Evolutionary conservation across 92 coral and sea anemone genomes (phyloP), one percentile per base, ranked within the genome.

Genomic region (Palythoa heliodiscus): DNA sequence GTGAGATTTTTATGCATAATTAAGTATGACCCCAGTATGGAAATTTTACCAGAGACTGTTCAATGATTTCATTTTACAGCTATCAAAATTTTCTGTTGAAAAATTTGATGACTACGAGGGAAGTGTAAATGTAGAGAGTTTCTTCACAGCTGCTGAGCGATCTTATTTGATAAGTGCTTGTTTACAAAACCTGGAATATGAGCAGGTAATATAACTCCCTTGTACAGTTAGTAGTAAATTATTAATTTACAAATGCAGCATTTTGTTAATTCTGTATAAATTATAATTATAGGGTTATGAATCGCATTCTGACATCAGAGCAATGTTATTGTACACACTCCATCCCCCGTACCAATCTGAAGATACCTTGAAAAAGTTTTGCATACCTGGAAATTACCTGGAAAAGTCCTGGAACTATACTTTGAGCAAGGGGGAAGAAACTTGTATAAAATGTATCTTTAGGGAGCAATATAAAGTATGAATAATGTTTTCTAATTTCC

Each of bases 131-230:
- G 76, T 82, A 76, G 89, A 73, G 19, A 88, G 88, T 0, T 96
- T 96, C 77, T 96, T 96, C 73, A 92, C 98, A 19, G 89, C 96
- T 70, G 94, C 99, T 11, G 99, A 96, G 84, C 91, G 95, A 71
- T 93, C 95, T 13, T 87, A 82, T 61, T 89, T 96, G 75, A 82
- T 94, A 64, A 90, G 89, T 83, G 80, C 90, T 47, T 91, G 96
- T 82, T 87, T 96, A 66, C 91, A 92, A 66, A 86, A 88, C 57
- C 87, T 90, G 7, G 86, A 79, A 48, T 91, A 89, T 81, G 85
- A 83, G 72, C 88, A 91, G 90, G 98, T 96, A 88, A 63, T 48
- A 68, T 25, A 66, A 17, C 68, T 12, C 15, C 19, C 14, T 35
- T 25, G 17, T 64, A 20, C 35, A 23, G 35, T 63, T 3, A 5